These are phyloP conservation scores for Eupithecia vulgata DNA, from an alignment of 2,888 invertebrate genomes.

Conservation along the genomic window DNA sequence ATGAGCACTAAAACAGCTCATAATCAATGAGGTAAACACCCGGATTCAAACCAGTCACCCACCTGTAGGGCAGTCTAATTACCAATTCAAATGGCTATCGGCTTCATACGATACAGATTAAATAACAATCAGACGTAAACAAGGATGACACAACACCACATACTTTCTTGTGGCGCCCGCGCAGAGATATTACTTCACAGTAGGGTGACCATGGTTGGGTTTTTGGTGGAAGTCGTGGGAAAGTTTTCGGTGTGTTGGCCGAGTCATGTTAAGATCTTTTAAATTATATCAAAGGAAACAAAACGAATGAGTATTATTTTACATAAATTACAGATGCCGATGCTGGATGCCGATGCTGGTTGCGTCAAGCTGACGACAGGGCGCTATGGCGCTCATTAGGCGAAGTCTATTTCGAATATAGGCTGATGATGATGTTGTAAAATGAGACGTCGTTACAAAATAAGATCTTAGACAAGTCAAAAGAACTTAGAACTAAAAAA, in stretches of 20 bases:
- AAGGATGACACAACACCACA: constrained; percentile 31
- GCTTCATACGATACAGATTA: constrained; percentile 17
- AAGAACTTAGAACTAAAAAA: too few species aligned
- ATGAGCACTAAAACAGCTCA: not conserved
- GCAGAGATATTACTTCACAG: constrained; percentile 5
- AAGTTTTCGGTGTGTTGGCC: not conserved
- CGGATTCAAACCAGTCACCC: constrained; percentile 7
- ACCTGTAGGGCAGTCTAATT: constrained; percentile 15
- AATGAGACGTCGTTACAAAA: too few species aligned
- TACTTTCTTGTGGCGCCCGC: constrained; percentile 20
- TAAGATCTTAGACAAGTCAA: too few species aligned
- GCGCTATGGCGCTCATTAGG: too few species aligned
- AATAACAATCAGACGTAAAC: constrained; percentile 32
- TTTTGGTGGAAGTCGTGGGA: not conserved
- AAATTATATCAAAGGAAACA: not conserved
- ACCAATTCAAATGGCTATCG: constrained; percentile 25
- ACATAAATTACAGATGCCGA: too few species aligned
- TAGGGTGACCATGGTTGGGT: not conserved
- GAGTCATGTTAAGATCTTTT: not conserved
- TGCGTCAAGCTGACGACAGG: too few species aligned
- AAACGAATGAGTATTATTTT: not conserved
- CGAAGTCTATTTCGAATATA: too few species aligned
- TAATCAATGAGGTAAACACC: not conserved
- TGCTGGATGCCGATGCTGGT: too few species aligned
- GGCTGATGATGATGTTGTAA: too few species aligned